These are phyloP conservation scores for Serinus canaria DNA, from an alignment of 2,113 vertebrate genomes.

Conservation along the genomic window DNA sequence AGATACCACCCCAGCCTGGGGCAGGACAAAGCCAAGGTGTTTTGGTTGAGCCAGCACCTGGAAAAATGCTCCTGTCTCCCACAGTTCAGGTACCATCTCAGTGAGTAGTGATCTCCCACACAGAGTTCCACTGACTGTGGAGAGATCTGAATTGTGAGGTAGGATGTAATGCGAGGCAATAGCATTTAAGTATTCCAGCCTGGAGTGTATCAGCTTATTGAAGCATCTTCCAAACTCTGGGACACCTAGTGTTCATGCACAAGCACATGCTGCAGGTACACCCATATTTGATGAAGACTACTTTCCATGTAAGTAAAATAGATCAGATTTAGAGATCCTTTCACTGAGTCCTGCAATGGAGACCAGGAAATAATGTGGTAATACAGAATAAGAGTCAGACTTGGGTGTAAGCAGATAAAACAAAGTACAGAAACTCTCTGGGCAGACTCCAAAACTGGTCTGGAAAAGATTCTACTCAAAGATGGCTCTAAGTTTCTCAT, in stretches of 20 bases:
- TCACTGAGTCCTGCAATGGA: background rate
- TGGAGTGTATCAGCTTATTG: accelerated
- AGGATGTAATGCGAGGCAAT: background rate
- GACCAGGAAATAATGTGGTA: background rate
- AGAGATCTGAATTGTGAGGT: background rate
- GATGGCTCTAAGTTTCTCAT: background rate
- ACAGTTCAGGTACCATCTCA: background rate
- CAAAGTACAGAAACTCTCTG: background rate
- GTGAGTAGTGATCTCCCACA: background rate
- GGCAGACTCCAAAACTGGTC: background rate
- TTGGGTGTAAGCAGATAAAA: background rate
- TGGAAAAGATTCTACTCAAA: background rate
- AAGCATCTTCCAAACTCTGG: background rate
- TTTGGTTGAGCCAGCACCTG: background rate
- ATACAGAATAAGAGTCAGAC: background rate
- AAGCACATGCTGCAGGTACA: background rate
- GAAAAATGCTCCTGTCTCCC: background rate
- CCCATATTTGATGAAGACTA: background rate
- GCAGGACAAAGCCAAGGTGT: background rate
- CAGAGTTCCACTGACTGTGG: background rate
- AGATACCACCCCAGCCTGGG: background rate
- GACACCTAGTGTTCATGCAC: background rate
- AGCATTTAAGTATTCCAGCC: background rate
- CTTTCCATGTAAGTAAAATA: background rate
- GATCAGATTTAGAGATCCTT: background rate